Evolutionary conservation across 92 coral and sea anemone species (phyloP).

Genomic region (Desmophyllum pertusum): DNA sequence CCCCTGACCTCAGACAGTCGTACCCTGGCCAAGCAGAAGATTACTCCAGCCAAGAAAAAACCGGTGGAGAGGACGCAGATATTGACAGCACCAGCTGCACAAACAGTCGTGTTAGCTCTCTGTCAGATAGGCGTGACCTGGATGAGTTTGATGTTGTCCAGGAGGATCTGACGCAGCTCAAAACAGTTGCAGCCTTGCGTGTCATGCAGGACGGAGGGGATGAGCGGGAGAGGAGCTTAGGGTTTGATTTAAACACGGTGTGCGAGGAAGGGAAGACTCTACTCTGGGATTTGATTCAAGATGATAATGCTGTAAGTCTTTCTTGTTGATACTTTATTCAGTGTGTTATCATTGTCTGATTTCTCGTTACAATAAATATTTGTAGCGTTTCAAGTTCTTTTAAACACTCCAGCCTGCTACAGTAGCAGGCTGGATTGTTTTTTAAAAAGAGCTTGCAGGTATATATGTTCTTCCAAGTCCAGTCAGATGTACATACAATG

Average conservation of each 20-base stretch:
- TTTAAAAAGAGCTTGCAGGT: too few relatives aligned
- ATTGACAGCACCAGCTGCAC: conserved; percentile 98
- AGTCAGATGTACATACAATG: background rate
- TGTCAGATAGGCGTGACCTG: conserved; percentile 88
- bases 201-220: conserved; percentile 72
- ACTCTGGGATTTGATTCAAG: conserved; percentile 97
- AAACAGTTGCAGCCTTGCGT: conserved; percentile 78
- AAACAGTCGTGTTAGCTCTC: conserved; percentile 89
- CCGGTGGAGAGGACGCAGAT: conserved; percentile 82
- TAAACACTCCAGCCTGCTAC: too few relatives aligned
- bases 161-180: conserved; percentile 79
- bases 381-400: too few relatives aligned
- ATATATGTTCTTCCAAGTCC: too few relatives aligned
- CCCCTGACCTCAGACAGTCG: conserved; percentile 67
- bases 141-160: conserved; percentile 96
- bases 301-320: conserved; percentile 89
- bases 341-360: background rate
- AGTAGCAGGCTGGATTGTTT: too few relatives aligned
- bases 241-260: conserved; percentile 91
- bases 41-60: conserved; percentile 78
- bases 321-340: background rate
- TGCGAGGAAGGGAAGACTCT: conserved; percentile 96
- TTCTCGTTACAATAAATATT: background rate
- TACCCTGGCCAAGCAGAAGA: conserved; percentile 67
- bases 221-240: conserved; percentile 60